These are phyloP conservation scores for Lepidonotus clava DNA, from an alignment of 2,888 invertebrate genomes.

Conservation along the genomic window DNA sequence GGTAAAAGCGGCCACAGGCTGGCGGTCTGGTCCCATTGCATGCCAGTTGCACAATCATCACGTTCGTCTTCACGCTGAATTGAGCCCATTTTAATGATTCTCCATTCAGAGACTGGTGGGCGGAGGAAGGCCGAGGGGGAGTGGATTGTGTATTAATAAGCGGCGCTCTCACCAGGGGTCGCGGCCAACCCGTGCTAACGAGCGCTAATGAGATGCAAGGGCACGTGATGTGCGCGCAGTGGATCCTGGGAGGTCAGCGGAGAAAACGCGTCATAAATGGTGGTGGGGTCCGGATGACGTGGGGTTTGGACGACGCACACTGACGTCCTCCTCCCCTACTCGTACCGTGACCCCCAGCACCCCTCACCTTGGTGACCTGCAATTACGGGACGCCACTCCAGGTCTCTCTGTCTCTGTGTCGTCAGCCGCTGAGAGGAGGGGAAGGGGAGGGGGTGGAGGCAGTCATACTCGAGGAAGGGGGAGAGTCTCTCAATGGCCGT, in stretches of 20 bases:
- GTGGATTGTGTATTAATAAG: conserved; percentile 43
- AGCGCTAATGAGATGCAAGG: conserved; percentile 34
- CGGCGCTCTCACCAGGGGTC: conserved; percentile 8
- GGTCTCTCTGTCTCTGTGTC: too few relatives aligned
- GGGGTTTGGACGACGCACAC: background rate
- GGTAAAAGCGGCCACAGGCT: background rate
- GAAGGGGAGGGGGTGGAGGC: too few relatives aligned
- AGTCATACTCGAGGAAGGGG: too few relatives aligned
- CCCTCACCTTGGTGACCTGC: conserved; percentile 13
- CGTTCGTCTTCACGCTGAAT: conserved; percentile 26
- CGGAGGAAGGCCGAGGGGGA: background rate
- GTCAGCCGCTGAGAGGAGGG: too few relatives aligned
- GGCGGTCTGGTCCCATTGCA: background rate
- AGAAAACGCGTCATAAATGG: conserved; percentile 4
- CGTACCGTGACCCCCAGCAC: background rate
- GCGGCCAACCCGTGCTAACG: conserved; percentile 12
- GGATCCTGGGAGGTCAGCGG: background rate
- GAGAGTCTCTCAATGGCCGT: background rate
- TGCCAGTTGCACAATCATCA: conserved; percentile 28
- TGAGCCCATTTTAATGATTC: conserved; percentile 42
- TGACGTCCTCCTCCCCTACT: background rate
- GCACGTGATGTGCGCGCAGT: background rate
- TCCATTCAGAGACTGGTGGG: background rate
- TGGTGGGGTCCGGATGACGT: too few relatives aligned
- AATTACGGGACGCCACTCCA: background rate